These are phyloP conservation scores for Agriopis aurantiaria DNA, from an alignment of 2,888 invertebrate species.

Conservation along the genomic window DNA sequence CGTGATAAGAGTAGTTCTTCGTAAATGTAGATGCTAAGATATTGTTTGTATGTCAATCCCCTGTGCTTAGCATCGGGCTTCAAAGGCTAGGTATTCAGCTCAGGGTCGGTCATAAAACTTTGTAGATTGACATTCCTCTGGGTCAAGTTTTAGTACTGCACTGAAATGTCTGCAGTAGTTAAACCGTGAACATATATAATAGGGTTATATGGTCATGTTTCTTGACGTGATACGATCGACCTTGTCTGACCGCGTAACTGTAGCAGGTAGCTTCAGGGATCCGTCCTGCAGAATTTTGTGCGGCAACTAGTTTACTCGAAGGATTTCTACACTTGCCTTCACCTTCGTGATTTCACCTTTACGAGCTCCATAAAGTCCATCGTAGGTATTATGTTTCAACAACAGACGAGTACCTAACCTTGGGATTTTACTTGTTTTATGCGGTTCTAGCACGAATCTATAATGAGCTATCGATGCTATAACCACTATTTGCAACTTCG, in stretches of 20 bases:
- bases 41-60: constrained; percentile 23
- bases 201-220: background rate
- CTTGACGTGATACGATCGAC: constrained; percentile 8
- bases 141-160: constrained; percentile 32
- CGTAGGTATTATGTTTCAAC: constrained; percentile 16
- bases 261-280: background rate
- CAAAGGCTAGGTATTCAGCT: constrained; percentile 19
- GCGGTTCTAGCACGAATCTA: constrained; percentile 33
- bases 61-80: constrained; percentile 12
- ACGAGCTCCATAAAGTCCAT: constrained; percentile 26
- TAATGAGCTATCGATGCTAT: constrained; percentile 34
- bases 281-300: background rate
- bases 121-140: constrained; percentile 12
- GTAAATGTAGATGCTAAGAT: background rate
- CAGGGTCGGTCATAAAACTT: constrained; percentile 27
- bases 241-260: constrained; percentile 8
- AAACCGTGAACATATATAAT: background rate
- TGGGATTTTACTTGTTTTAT: constrained; percentile 30
- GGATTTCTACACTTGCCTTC: constrained; percentile 25
- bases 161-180: constrained; percentile 6
- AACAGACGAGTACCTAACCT: constrained; percentile 21
- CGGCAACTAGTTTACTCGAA: constrained; percentile 7
- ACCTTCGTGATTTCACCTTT: constrained; percentile 34
- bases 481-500: constrained; percentile 23
- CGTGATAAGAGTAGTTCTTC: background rate